phyloP scores from a whole-genome alignment of 2,888 invertebrate genomes.

The Sisyra nigra region DNA sequence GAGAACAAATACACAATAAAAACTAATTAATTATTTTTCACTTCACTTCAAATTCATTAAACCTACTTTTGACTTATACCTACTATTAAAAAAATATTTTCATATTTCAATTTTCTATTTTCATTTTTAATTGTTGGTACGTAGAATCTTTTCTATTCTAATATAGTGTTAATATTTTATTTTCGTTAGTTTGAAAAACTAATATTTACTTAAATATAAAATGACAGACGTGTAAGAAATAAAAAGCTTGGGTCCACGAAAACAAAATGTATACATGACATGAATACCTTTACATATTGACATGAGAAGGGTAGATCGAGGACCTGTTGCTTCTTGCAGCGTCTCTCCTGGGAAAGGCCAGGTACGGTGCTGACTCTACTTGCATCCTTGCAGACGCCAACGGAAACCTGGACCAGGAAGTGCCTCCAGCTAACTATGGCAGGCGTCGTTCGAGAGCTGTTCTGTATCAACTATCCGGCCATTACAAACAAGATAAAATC shows the following conservation, averaged over 20 bases:
- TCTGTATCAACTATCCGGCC: constrained; percentile 90
- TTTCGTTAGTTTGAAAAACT: too few species aligned
- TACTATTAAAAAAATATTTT: too few species aligned
- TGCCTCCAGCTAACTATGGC: constrained; percentile 72
- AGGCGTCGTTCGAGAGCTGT: constrained; percentile 86
- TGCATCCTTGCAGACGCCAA: constrained; percentile 69
- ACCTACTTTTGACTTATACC: too few species aligned
- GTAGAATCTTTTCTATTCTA: too few species aligned
- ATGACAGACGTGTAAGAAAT: too few species aligned
- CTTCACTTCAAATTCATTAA: too few species aligned
- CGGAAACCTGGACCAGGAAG: constrained; percentile 59
- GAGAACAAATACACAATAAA: too few species aligned
- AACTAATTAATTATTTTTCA: too few species aligned
- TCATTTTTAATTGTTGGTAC: too few species aligned
- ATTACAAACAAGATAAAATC: constrained; percentile 87
- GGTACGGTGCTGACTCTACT: constrained; percentile 64
- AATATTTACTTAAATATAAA: too few species aligned
- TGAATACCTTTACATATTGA: background rate
- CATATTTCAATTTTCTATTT: too few species aligned
- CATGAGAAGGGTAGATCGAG: constrained; percentile 6
- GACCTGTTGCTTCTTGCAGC: constrained; percentile 37
- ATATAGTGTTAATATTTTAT: too few species aligned
- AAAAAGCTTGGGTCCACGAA: background rate
- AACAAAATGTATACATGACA: constrained; percentile 1
- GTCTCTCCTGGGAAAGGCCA: constrained; percentile 55